Conservation (phyloP, 2,113 vertebrate species). For the Myrmecobius fasciatus region DNA sequence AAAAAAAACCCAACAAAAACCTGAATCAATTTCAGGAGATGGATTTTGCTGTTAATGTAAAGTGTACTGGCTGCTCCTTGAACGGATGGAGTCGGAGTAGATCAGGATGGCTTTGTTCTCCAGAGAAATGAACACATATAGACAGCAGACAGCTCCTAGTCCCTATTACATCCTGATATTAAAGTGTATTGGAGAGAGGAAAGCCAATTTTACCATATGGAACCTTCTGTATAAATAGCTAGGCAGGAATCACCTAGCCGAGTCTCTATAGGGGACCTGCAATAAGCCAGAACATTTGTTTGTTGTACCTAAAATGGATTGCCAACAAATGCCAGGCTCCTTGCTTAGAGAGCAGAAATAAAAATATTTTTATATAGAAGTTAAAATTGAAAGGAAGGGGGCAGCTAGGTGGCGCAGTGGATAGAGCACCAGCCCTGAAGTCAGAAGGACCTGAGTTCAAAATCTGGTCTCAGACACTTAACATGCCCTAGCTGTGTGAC, state of each 20-base stretch:
- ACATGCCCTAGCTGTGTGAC: too few species aligned
- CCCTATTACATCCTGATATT: slow-evolving; percentile 62
- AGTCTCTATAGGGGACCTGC: neutral
- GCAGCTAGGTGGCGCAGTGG: too few species aligned
- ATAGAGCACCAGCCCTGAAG: too few species aligned
- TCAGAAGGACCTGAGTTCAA: too few species aligned
- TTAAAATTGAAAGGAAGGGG: neutral
- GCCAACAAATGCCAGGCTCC: slow-evolving; percentile 1
- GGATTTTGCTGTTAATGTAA: slow-evolving; percentile 48
- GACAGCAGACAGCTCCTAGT: slow-evolving; percentile 43
- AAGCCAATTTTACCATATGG: slow-evolving; percentile 47
- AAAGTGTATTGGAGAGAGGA: slow-evolving; percentile 37
- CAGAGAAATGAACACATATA: slow-evolving; percentile 56
- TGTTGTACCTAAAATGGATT: slow-evolving; percentile 58
- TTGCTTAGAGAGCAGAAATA: slow-evolving; percentile 36
- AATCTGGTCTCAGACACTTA: too few species aligned
- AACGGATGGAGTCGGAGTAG: slow-evolving; percentile 42
- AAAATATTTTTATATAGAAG: slow-evolving; percentile 46
- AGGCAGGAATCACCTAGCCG: slow-evolving; percentile 40
- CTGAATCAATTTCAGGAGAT: slow-evolving; percentile 52
- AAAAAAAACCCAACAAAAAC: slow-evolving; percentile 30
- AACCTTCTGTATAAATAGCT: slow-evolving; percentile 62
- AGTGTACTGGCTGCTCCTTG: slow-evolving; percentile 62
- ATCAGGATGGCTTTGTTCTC: slow-evolving; percentile 62
- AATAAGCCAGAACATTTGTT: slow-evolving; percentile 64